These are phyloP conservation scores for Alcis repandata DNA, from an alignment of 2,888 invertebrate species.

Conservation along the genomic window DNA sequence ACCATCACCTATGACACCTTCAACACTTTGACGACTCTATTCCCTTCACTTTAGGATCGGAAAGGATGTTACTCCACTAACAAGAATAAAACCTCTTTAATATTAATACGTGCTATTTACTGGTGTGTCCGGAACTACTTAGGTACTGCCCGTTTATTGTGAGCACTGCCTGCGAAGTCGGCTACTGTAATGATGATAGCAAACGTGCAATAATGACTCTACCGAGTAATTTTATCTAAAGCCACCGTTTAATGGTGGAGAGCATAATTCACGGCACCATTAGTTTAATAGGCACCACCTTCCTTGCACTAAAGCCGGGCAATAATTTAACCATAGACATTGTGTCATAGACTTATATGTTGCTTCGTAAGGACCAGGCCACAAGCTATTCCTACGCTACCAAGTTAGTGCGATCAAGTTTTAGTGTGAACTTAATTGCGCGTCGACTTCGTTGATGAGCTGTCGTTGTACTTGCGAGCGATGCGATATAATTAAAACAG, in stretches of 20 bases:
- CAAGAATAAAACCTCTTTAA: too few relatives aligned
- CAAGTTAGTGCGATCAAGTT: too few relatives aligned
- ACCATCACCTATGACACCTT: too few relatives aligned
- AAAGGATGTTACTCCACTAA: too few relatives aligned
- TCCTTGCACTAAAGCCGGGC: conserved; percentile 47
- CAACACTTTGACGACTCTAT: too few relatives aligned
- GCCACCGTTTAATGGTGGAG: conserved; percentile 36
- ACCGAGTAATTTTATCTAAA: conserved; percentile 36
- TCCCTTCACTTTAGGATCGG: too few relatives aligned
- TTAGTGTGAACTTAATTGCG: too few relatives aligned
- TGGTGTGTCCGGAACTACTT: background rate
- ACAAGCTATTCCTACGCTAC: too few relatives aligned
- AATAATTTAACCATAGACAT: conserved; percentile 48
- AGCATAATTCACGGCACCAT: conserved; percentile 44
- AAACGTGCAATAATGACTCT: conserved; percentile 27
- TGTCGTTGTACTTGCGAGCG: too few relatives aligned
- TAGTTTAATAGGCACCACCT: conserved; percentile 47
- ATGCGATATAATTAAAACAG: too few relatives aligned
- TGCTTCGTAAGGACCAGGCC: too few relatives aligned
- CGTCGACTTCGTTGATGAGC: too few relatives aligned
- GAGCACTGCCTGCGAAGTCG: background rate
- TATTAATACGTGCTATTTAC: background rate
- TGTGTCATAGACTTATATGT: background rate
- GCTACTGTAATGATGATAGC: conserved; percentile 8
- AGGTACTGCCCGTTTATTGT: background rate